phyloP scores from a whole-genome alignment of 2,113 vertebrate genomes.

The Trogon melanurus region DNA sequence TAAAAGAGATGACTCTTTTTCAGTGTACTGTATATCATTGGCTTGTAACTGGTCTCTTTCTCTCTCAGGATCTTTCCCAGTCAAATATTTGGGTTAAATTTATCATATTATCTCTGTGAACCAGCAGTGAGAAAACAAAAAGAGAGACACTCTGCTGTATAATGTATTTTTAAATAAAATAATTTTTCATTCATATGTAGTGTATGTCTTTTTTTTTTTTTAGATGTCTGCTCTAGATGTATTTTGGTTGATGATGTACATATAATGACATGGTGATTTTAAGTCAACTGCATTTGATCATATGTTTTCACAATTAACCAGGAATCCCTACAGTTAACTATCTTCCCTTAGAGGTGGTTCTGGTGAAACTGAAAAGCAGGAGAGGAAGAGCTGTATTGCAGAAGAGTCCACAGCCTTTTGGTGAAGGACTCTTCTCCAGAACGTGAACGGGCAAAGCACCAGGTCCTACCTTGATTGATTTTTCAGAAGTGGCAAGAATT shows the following conservation, averaged over 20 bases:
- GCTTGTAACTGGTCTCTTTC: conserved; percentile 75
- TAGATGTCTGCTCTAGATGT: not conserved
- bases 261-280: not conserved
- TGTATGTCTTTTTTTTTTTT: not conserved
- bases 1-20: conserved; percentile 80
- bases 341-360: not conserved
- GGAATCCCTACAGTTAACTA: not conserved
- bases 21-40: conserved; percentile 73
- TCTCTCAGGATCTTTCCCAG: conserved; percentile 79
- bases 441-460: not conserved
- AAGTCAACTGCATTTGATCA: not conserved
- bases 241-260: not conserved
- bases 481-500: not conserved
- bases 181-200: conserved; percentile 43
- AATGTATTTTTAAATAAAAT: conserved; percentile 85
- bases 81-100: conserved; percentile 75
- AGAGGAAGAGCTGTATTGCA: not conserved
- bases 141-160: conserved; percentile 77
- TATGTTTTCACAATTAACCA: not conserved
- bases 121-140: conserved; percentile 74
- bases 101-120: conserved; percentile 74
- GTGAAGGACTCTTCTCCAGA: not conserved
- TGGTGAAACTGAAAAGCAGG: not conserved
- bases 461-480: not conserved
- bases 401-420: not conserved